These are phyloP conservation scores for Tenthredo mesomela DNA, from an alignment of 2,888 invertebrate species.

Conservation along the genomic window DNA sequence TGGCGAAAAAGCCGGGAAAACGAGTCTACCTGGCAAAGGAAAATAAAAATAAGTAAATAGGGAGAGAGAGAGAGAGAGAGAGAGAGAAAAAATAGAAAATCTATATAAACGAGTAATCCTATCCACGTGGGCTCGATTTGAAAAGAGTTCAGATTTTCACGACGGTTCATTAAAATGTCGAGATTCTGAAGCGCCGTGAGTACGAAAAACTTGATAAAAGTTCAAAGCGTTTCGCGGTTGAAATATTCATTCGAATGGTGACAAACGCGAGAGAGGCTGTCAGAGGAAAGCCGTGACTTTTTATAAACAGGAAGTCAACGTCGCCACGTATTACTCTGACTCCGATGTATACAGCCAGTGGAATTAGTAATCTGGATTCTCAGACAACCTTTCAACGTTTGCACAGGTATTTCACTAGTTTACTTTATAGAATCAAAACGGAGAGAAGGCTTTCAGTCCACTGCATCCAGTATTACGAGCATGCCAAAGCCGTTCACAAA, in stretches of 20 bases:
- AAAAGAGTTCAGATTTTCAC: slow-evolving; percentile 35
- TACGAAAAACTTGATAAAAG: slow-evolving; percentile 38
- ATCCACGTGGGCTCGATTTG: not conserved
- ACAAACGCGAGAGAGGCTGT: not conserved
- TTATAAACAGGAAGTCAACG: not conserved
- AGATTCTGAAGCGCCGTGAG: not conserved
- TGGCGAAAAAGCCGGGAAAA: not conserved
- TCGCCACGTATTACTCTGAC: not conserved
- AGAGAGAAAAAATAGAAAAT: not conserved
- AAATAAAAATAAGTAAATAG: not conserved
- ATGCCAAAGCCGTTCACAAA: not conserved
- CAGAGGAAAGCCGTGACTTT: not conserved
- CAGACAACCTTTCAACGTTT: not conserved
- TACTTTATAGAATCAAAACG: not conserved
- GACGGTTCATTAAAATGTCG: slow-evolving; percentile 42
- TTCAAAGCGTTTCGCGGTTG: slow-evolving; percentile 34
- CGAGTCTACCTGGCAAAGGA: not conserved
- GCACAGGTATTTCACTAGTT: slow-evolving; percentile 1
- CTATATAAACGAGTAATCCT: not conserved
- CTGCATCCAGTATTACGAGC: not conserved
- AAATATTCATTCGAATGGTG: slow-evolving; percentile 36
- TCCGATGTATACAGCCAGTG: not conserved
- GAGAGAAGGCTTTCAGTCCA: not conserved
- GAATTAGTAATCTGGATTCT: not conserved
- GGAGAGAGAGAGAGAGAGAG: not conserved